Evolutionary conservation across 2,113 vertebrate species (phyloP).

Genomic region (Melanerpes formicivorus): DNA sequence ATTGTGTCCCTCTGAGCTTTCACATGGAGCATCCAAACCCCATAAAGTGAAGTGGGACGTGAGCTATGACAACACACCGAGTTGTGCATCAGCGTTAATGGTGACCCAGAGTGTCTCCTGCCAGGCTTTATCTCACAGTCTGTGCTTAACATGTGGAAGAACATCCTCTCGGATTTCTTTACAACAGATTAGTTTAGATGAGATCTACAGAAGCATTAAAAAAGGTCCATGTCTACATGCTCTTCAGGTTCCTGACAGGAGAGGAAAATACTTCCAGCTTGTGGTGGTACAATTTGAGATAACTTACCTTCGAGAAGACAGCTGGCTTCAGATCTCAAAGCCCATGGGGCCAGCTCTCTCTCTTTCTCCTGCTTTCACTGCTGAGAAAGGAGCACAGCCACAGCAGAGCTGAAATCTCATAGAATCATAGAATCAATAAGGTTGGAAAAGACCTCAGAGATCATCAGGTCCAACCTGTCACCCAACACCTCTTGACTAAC

Average conservation of each 20-base stretch:
- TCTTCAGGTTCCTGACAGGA: not conserved
- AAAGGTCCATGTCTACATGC: not conserved
- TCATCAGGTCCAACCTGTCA: no score
- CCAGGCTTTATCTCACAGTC: not conserved
- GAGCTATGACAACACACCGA: not conserved
- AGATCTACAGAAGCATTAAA: not conserved
- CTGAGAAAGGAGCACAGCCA: not conserved
- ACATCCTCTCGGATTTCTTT: not conserved
- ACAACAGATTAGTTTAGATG: not conserved
- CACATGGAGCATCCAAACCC: rapidly evolving
- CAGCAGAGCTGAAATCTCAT: not conserved
- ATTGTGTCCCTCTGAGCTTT: not conserved
- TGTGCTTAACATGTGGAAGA: not conserved
- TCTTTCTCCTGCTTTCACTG: not conserved
- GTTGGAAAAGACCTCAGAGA: no score
- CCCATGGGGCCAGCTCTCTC: not conserved
- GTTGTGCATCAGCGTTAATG: not conserved
- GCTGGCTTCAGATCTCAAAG: not conserved
- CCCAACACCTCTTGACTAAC: no score
- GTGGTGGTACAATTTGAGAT: not conserved
- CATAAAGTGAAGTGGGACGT: not conserved
- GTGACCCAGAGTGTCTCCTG: not conserved
- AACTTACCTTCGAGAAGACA: not conserved
- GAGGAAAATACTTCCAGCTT: not conserved
- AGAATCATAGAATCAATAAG: no score